Percentiles rank a stretch among this genome's conserved stretches.
phyloP scores from a whole-genome alignment of 2,888 invertebrate species.

The Marronus borbonicus region DNA sequence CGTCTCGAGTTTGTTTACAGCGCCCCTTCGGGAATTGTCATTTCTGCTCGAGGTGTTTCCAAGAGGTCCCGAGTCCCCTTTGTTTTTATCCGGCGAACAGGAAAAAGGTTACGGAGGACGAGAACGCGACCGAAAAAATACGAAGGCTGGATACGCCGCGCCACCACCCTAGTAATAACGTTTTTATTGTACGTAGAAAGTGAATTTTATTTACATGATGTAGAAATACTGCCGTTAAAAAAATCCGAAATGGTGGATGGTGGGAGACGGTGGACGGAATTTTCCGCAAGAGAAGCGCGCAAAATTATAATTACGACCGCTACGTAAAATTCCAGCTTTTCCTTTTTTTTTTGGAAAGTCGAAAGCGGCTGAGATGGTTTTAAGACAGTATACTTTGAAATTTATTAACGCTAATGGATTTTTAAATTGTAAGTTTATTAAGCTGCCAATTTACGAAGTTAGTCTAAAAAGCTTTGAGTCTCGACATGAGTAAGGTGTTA shows the following conservation, averaged over 20 bases:
- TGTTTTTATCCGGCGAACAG: conserved; percentile 29
- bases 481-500: no score
- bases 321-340: no score
- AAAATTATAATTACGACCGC: no score
- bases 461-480: neutral
- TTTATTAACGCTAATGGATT: no score
- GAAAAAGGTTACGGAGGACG: conserved; percentile 20
- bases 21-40: conserved; percentile 41
- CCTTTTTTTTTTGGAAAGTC: no score
- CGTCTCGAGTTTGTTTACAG: conserved; percentile 45
- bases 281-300: neutral
- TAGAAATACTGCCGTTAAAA: neutral
- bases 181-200: conserved; percentile 30
- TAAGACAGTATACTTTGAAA: no score
- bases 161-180: conserved; percentile 18
- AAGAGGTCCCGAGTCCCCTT: conserved; percentile 2
- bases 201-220: conserved; percentile 42
- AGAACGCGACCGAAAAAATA: neutral
- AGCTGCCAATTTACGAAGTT: no score
- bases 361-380: no score
- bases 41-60: conserved; percentile 41
- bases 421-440: no score
- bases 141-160: neutral
- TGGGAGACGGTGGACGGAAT: neutral
- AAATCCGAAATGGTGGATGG: neutral